Evolutionary conservation across 30 jellyfish, hydroid and myxozoan genomes (phyloP), one percentile per base, ranked within the genome.

Genomic region (Turritopsis dohrnii): DNA sequence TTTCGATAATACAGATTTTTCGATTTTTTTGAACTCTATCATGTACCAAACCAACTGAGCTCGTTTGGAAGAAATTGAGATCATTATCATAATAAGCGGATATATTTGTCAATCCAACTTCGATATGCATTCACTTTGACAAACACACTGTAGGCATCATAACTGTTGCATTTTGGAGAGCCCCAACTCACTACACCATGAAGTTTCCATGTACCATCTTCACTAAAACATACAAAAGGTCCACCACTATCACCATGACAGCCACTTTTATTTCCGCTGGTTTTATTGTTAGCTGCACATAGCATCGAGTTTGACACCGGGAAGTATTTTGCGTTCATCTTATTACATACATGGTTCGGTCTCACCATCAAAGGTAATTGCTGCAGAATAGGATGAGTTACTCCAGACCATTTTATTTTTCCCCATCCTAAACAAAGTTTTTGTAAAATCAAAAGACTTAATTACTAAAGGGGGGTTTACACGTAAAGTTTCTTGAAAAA

Each of bases 241-340:
- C 86, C 86, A 8, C 86, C 86, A 27, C 86, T 80, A 60, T 80
- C 86, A 21, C 86, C 86, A 53, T 80, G 86, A 71, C 86, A 80
- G 5, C 86, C 86, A 53, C 53, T 52, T 54, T 80, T 3, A 18
- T 27, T 21, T 41, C 60, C 60, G 13, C 60, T 41, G 60, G 9
- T 41, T 13, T 3, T 41, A 19, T 25, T 18, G 52, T 52, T 29
- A 24, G 77, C 86, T 18, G 71, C 86, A 27, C 86, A 80, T 19
- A 80, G 54, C 86, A 80, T 80, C 13, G 60, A 3, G 24, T 19
- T 3, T 30, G 86, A 16, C 13, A 80, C 52, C 3, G 41, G 66
- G 20, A 52, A 13, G 65, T 74, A 74, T 28, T 30, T 52, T 29
- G 21, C 25, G 52, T 80, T 71, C 83, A 80, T 16, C 54, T 60